Conservation (phyloP, 2,797 vertebrate species). For the Morus bassanus region DNA sequence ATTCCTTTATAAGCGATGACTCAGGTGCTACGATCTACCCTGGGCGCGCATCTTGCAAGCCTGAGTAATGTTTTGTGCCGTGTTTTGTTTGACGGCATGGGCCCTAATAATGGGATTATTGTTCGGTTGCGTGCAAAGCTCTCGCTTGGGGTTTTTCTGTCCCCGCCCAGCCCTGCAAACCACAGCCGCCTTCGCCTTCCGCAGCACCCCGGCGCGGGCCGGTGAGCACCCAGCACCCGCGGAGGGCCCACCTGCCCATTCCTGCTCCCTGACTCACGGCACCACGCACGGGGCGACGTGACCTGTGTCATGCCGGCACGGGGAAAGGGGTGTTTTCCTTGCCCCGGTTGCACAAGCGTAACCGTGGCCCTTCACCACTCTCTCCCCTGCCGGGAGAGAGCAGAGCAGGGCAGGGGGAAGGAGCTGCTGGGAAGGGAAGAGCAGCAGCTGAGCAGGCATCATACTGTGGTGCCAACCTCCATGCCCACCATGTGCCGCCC, state of each 20-base stretch:
- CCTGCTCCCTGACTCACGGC: neutral
- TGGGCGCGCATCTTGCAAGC: constrained; percentile 4
- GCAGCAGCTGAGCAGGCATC: neutral
- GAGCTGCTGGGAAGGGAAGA: neutral
- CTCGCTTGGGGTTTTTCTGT: constrained; percentile 69
- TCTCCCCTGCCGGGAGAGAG: neutral
- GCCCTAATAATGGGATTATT: constrained; percentile 88
- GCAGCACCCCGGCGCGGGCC: constrained; percentile 69
- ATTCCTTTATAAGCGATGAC: constrained; percentile 40
- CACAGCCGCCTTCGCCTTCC: constrained; percentile 79
- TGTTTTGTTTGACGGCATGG: constrained; percentile 52
- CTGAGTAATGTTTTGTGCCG: neutral
- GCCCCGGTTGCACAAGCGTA: fast-evolving
- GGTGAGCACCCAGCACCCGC: constrained; percentile 84
- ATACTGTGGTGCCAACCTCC: neutral
- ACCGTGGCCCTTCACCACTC: fast-evolving
- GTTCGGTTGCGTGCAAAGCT: constrained; percentile 91
- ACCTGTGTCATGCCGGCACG: neutral
- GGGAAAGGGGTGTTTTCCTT: neutral
- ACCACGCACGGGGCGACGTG: neutral
- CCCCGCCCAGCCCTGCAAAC: constrained; percentile 85
- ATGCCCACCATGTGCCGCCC: neutral
- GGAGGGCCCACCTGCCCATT: constrained; percentile 66
- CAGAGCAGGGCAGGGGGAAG: neutral
- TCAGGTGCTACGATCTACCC: constrained; percentile 65